Percentiles rank a stretch among this genome's conserved stretches.
Conservation (phyloP, 2,888 invertebrate genomes). For the Nymphalis c-album region DNA sequence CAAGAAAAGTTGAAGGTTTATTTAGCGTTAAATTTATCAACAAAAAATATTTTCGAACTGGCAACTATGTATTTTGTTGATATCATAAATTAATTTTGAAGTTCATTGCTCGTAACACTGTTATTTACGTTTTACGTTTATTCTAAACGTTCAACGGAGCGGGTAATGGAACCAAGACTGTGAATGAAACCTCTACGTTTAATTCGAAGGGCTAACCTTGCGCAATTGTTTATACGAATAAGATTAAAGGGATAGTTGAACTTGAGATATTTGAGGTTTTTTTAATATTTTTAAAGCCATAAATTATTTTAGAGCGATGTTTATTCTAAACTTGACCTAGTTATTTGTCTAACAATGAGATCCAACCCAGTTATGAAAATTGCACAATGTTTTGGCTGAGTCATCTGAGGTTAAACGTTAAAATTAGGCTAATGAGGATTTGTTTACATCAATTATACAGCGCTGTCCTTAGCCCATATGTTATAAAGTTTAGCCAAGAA, state of each 20-base stretch:
- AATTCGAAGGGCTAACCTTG: constrained; percentile 25
- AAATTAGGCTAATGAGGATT: constrained; percentile 54
- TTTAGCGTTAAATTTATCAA: constrained; percentile 29
- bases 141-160: constrained; percentile 17
- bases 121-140: constrained; percentile 15
- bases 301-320: constrained; percentile 10
- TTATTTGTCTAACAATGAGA: constrained; percentile 59
- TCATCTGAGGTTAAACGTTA: constrained; percentile 49
- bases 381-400: constrained; percentile 61
- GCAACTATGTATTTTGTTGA: background rate
- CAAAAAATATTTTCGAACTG: constrained; percentile 22
- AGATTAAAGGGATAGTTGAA: constrained; percentile 29
- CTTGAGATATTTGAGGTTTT: constrained; percentile 23
- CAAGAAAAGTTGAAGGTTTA: constrained; percentile 38
- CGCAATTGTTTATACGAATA: constrained; percentile 20
- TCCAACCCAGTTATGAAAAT: constrained; percentile 65
- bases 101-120: constrained; percentile 11
- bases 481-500: constrained; percentile 9
- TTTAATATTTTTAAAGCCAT: constrained; percentile 14
- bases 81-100: constrained; percentile 13
- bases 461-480: constrained; percentile 43
- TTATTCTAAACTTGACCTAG: constrained; percentile 64
- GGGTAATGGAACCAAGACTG: background rate
- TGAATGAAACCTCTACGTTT: constrained; percentile 17
- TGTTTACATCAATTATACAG: constrained; percentile 43